phyloP scores from a whole-genome alignment of 92 coral and sea anemone species.

The Parazoanthus atlanticus region DNA sequence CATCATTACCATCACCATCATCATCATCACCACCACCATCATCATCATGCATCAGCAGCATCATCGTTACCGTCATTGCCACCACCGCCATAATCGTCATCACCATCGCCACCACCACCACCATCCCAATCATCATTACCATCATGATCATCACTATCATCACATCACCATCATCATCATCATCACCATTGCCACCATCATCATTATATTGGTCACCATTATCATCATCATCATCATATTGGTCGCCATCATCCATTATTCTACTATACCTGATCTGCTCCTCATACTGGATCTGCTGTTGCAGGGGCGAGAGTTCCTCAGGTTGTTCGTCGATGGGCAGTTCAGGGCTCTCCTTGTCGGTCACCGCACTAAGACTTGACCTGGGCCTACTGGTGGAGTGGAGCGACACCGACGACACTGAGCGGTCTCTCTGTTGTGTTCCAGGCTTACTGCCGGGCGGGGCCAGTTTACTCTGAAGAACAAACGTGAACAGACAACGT shows the following conservation, averaged over 20 bases:
- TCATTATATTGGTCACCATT: too few relatives aligned
- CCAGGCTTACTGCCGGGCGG: constrained; percentile 66
- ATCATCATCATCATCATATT: too few relatives aligned
- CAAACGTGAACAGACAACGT: neutral
- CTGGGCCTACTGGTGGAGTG: constrained; percentile 93
- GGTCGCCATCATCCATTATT: too few relatives aligned
- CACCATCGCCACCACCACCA: too few relatives aligned
- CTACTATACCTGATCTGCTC: constrained; percentile 82
- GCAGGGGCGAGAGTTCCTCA: constrained; percentile 79
- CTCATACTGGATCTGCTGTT: constrained; percentile 76
- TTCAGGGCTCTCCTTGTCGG: constrained; percentile 87
- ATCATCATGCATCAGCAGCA: neutral
- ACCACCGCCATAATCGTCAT: too few relatives aligned
- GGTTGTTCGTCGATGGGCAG: constrained; percentile 73
- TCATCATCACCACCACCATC: neutral
- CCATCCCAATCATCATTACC: too few relatives aligned
- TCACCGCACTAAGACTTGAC: constrained; percentile 84
- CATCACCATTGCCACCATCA: neutral
- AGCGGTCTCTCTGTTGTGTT: constrained; percentile 79
- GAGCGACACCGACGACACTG: constrained; percentile 90
- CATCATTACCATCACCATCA: too few relatives aligned
- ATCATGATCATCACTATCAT: neutral
- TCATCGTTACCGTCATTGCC: too few relatives aligned
- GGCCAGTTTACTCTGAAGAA: constrained; percentile 25
- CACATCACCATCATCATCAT: neutral